These are phyloP conservation scores for Lycodopsis pacificus DNA, from an alignment of 2,797 vertebrate genomes.

Conservation along the genomic window DNA sequence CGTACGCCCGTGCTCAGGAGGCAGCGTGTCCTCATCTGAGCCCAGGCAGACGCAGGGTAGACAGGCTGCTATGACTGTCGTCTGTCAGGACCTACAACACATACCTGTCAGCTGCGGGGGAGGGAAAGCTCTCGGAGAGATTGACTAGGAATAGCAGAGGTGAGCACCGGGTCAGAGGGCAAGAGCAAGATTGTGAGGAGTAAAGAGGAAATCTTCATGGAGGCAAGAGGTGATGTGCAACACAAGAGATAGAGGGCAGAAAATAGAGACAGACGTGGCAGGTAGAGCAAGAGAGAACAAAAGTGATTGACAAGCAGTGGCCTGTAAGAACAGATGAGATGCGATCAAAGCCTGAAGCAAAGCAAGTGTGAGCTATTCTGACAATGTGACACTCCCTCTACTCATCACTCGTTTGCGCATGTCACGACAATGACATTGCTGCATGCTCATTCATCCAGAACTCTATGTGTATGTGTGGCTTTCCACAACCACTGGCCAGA, in stretches of 20 bases:
- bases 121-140: conserved; percentile 32
- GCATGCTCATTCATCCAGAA: conserved; percentile 44
- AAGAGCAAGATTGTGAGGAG: conserved; percentile 10
- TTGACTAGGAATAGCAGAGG: conserved; percentile 61
- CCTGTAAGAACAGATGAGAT: conserved; percentile 37
- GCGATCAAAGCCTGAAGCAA: conserved; percentile 51
- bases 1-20: conserved; percentile 12
- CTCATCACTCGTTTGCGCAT: conserved; percentile 38
- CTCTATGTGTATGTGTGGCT: background rate
- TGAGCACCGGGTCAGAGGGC: conserved; percentile 34
- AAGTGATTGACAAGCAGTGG: conserved; percentile 34
- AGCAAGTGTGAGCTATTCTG: conserved; percentile 35
- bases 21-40: conserved; percentile 44
- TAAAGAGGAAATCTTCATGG: conserved; percentile 4
- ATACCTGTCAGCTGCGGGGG: conserved; percentile 50
- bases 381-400: conserved; percentile 40
- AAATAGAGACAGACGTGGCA: background rate
- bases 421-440: conserved; percentile 38
- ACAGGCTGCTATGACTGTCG: conserved; percentile 62
- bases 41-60: conserved; percentile 46
- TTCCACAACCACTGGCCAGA: background rate
- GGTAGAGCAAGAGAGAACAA: background rate
- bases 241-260: background rate
- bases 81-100: conserved; percentile 65
- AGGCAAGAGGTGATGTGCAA: conserved; percentile 17